phyloP scores from a whole-genome alignment of 2,888 invertebrate genomes.

The Drosophila leonis region DNA sequence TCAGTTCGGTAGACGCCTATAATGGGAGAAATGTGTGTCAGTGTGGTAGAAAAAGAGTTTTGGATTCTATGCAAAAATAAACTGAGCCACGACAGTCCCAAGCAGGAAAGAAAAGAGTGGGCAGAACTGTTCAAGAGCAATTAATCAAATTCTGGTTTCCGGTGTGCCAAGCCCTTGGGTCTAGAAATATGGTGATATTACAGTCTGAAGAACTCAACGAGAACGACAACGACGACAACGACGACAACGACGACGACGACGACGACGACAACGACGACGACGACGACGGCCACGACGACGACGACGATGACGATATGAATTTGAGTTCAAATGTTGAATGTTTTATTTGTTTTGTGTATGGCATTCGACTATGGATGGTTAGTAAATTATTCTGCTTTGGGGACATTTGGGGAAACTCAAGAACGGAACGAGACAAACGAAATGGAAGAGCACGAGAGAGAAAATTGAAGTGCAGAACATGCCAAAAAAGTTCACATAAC shows the following conservation, averaged over 20 bases:
- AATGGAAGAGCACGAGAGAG: conserved; percentile 20
- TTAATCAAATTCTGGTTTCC: conserved; percentile 39
- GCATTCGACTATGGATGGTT: conserved; percentile 26
- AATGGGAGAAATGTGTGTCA: background rate
- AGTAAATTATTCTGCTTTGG: conserved; percentile 43
- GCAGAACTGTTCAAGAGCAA: conserved; percentile 21
- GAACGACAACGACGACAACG: conserved; percentile 15
- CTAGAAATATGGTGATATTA: conserved; percentile 67
- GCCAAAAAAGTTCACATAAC: conserved; percentile 29
- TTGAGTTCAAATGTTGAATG: conserved; percentile 15
- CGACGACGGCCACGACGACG: background rate
- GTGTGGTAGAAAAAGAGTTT: conserved; percentile 11
- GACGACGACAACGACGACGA: background rate
- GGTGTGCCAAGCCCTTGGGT: conserved; percentile 48
- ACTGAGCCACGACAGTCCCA: conserved; percentile 66
- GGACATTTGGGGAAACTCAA: conserved; percentile 40
- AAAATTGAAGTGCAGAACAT: conserved; percentile 46
- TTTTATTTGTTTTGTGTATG: conserved; percentile 15
- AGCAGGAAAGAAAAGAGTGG: conserved; percentile 69
- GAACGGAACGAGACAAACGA: conserved; percentile 36
- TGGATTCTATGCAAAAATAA: conserved; percentile 23
- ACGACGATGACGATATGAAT: conserved; percentile 24
- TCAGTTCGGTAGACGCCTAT: conserved; percentile 22
- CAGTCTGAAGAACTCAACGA: conserved; percentile 15
- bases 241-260: conserved; percentile 8